Evolutionary conservation across 2,888 invertebrate genomes (phyloP).

Genomic region (Drosophila heteroneura): DNA sequence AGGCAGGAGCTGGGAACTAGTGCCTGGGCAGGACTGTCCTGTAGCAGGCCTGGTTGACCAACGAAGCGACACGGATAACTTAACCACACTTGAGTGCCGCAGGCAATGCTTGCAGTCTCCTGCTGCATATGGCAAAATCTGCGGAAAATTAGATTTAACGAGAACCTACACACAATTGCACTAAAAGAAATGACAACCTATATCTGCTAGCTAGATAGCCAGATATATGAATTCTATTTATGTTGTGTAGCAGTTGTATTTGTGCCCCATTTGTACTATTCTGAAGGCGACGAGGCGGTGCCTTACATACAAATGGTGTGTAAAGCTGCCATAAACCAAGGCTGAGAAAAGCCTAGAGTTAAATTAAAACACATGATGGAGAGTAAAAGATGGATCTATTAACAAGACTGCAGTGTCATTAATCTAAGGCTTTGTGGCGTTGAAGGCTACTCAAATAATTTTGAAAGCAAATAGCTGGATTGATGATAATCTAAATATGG

Average conservation of each 20-base stretch:
- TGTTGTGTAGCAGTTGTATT: conserved; percentile 54
- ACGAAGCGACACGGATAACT: conserved; percentile 56
- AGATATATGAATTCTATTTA: conserved; percentile 57
- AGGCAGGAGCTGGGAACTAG: conserved; percentile 6
- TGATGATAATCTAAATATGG: neutral
- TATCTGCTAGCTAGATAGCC: conserved; percentile 19
- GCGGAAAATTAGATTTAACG: conserved; percentile 74
- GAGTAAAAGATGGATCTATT: neutral
- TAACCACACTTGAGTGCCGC: conserved; percentile 42
- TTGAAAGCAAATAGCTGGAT: neutral
- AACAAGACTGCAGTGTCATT: conserved; percentile 19
- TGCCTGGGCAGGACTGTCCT: neutral
- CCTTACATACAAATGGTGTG: conserved; percentile 45
- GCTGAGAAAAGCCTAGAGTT: conserved; percentile 3
- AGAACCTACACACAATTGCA: conserved; percentile 8
- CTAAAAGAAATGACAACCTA: conserved; percentile 3
- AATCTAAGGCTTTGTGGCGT: neutral
- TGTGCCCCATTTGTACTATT: conserved; percentile 38
- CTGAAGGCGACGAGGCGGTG: conserved; percentile 24
- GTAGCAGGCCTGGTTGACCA: conserved; percentile 19
- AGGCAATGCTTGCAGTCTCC: conserved; percentile 14
- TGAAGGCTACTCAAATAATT: neutral
- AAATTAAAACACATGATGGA: conserved; percentile 7
- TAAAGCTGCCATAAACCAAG: conserved; percentile 18
- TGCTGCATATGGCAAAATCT: conserved; percentile 62